Conservation (phyloP, 2,797 vertebrate genomes). For the Pagetopsis macropterus region DNA sequence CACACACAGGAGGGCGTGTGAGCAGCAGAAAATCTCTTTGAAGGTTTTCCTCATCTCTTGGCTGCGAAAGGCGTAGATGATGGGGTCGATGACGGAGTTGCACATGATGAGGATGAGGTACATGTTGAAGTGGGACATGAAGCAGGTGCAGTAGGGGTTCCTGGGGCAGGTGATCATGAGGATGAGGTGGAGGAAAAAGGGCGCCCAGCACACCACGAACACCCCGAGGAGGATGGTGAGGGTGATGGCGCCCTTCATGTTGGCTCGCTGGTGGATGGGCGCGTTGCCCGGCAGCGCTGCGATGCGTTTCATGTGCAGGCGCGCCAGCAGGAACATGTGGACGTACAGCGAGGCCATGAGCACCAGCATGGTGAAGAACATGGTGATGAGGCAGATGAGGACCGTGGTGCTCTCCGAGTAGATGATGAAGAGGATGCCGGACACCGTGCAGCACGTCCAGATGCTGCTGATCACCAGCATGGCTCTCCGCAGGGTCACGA, state of each 20-base stretch:
- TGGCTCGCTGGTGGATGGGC: conserved; percentile 88
- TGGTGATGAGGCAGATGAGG: conserved; percentile 93
- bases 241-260: conserved; percentile 96
- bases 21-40: conserved; percentile 94
- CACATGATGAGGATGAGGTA: conserved; percentile 98
- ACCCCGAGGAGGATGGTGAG: conserved; percentile 94
- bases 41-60: conserved; percentile 96
- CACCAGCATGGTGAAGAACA: conserved; percentile 96
- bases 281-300: conserved; percentile 89
- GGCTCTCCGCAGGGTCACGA: conserved; percentile 89
- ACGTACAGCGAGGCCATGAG: conserved; percentile 96
- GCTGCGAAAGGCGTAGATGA: conserved; percentile 97
- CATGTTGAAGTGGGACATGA: conserved; percentile 97
- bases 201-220: conserved; percentile 97
- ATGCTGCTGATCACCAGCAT: conserved; percentile 87
- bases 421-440: conserved; percentile 91
- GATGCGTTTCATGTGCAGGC: conserved; percentile 93
- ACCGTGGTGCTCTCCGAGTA: conserved; percentile 93
- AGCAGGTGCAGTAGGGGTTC: conserved; percentile 95
- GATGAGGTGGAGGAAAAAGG: conserved; percentile 94
- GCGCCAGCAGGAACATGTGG: conserved; percentile 96
- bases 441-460: conserved; percentile 90
- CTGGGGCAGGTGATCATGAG: conserved; percentile 95
- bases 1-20: conserved; percentile 81
- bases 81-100: conserved; percentile 94